Base-by-base conservation (phyloP, 2,888 invertebrate species). In the Bimastos eiseni region DNA sequence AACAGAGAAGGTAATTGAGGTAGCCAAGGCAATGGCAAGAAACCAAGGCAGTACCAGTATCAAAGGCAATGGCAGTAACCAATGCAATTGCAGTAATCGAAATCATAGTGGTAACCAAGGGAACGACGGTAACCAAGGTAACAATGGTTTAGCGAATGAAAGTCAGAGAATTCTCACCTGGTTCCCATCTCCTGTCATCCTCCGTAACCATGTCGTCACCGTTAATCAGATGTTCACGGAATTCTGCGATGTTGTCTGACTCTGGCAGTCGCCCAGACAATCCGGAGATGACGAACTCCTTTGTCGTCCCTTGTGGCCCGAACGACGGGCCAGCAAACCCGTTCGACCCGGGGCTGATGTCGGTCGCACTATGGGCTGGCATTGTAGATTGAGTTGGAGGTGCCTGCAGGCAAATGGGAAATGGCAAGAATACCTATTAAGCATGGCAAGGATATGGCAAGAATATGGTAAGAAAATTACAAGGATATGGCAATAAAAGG, bases 161-260 rank as follows among this genome's bases (percentile, higher is more conserved):
- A 55, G 0, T 1, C 55, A 30, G 70, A 30, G 6, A 4, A 33
- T 4, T 34, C 86, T 86, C 44, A 93, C 93, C 93, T 41, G 92
- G 91, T 24, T 89, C 89, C 93, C 93, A 93, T 70, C 93, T 91
- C 49, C 92, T 86, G 83, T 92, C 91, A 89, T 91, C 98, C 93
- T 97, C 98, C 49, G 98, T 98, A 92, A 99, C 97, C 96, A 99
- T 97, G 95, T 99, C 99, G 88, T 98, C 96, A 90, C 98, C 98
- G 92, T 97, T 97, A 95, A 98, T 97, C 90, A 99, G 96, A 95
- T 98, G 97, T 94, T 97, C 96, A 94, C 97, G 97, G 95, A 99
- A 99, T 96, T 99, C 99, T 93, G 97, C 97, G 94, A 99, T 97
- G 95, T 96, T 97, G 93, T 97, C 96, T 92, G 97, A 98, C 95